Evolutionary conservation across 2,888 invertebrate species (phyloP).

Genomic region (Stenodera caucasica): DNA sequence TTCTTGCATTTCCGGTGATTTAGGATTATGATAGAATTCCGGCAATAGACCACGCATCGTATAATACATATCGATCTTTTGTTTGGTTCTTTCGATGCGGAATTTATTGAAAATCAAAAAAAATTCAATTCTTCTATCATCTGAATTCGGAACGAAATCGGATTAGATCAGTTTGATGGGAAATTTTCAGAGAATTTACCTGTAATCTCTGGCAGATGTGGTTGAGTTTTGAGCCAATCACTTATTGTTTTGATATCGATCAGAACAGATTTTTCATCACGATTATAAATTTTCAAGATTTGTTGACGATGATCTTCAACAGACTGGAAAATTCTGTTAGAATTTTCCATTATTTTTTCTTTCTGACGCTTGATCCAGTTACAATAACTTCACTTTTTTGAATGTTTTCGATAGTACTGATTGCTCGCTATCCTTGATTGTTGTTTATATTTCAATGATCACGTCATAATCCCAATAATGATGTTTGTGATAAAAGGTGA

Average conservation of each 20-base stretch:
- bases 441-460: too few relatives aligned
- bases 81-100: conserved; percentile 32
- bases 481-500: too few relatives aligned
- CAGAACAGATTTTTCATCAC: conserved; percentile 26
- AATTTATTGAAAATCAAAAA: conserved; percentile 28
- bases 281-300: conserved; percentile 23
- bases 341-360: not conserved
- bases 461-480: too few relatives aligned
- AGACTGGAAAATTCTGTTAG: not conserved
- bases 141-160: too few relatives aligned
- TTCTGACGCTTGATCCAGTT: not conserved
- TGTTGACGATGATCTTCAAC: conserved; percentile 15
- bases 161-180: not conserved
- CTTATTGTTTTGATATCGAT: conserved; percentile 36
- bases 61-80: conserved; percentile 38
- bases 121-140: conserved; percentile 20
- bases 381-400: too few relatives aligned
- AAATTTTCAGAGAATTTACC: conserved; percentile 37
- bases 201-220: conserved; percentile 42
- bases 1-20: conserved; percentile 13
- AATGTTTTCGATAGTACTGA: too few relatives aligned
- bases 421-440: too few relatives aligned
- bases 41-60: conserved; percentile 32
- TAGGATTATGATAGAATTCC: conserved; percentile 34
- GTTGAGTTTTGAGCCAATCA: conserved; percentile 42